These are phyloP conservation scores for zebrafish (Danio rerio) DNA, from an alignment of 2,113 vertebrate genomes.

Conservation along the genomic window DNA sequence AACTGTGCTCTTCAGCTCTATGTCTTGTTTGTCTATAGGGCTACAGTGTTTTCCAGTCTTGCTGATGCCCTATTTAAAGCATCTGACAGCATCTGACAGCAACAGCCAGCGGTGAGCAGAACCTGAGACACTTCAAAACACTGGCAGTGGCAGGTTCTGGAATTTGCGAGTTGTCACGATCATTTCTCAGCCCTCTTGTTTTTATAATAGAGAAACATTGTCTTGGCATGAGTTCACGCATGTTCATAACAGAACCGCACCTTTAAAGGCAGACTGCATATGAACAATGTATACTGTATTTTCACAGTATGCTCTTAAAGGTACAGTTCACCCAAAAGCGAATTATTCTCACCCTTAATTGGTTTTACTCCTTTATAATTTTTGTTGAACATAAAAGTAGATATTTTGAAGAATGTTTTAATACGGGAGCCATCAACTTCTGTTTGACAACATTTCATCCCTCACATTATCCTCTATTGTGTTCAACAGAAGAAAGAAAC, in stretches of 20 bases:
- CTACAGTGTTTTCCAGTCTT: slow-evolving; percentile 66
- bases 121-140: neutral
- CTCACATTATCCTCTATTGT: too few species aligned
- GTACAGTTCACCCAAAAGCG: too few species aligned
- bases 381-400: too few species aligned
- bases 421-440: too few species aligned
- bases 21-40: slow-evolving; percentile 53
- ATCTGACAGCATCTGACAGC: slow-evolving; percentile 53
- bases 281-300: neutral
- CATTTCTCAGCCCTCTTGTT: neutral
- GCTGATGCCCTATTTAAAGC: slow-evolving; percentile 76
- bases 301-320: too few species aligned
- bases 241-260: neutral
- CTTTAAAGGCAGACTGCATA: neutral
- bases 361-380: too few species aligned
- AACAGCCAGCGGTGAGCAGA: slow-evolving; percentile 57
- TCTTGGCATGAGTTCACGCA: neutral
- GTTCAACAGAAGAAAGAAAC: too few species aligned
- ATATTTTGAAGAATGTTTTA: too few species aligned
- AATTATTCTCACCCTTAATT: too few species aligned
- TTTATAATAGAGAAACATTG: slow-evolving; percentile 16
- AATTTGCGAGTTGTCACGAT: neutral
- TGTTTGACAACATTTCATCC: too few species aligned
- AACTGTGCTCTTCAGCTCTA: slow-evolving; percentile 20
- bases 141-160: slow-evolving; percentile 14